Conservation (phyloP, 2,888 invertebrate species). For the Oscheius onirici region DNA sequence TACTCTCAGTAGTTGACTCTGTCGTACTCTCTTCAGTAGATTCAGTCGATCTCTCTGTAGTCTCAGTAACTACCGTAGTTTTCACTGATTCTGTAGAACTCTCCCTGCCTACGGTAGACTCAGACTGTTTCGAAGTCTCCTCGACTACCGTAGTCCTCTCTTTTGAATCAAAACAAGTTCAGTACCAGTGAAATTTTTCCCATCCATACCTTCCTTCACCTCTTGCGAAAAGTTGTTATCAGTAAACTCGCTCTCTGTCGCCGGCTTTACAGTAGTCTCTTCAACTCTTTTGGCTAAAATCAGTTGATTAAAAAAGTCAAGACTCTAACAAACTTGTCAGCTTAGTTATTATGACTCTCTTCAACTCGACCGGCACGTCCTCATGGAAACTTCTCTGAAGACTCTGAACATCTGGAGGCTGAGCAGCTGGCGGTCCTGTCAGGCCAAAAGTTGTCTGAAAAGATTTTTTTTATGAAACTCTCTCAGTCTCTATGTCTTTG, state of each 20-base stretch:
- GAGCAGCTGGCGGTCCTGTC: conserved; percentile 20
- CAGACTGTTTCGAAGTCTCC: not conserved
- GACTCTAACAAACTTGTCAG: not conserved
- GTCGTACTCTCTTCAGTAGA: conserved; percentile 3
- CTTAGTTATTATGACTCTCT: conserved; percentile 15
- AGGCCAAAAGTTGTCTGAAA: not conserved
- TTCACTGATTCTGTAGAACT: not conserved
- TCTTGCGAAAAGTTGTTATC: conserved; percentile 15
- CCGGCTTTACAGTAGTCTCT: not conserved
- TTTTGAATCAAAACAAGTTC: not conserved
- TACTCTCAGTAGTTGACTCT: not conserved
- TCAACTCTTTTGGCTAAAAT: not conserved
- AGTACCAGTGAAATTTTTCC: not conserved
- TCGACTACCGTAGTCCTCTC: conserved; percentile 4
- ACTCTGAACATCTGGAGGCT: conserved; percentile 19
- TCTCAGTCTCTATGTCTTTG: not conserved
- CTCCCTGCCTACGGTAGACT: not conserved
- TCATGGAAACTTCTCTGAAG: conserved; percentile 11
- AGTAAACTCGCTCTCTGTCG: conserved; percentile 17
- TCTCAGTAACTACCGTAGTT: not conserved
- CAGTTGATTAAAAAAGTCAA: not conserved
- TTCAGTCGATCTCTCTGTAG: not conserved
- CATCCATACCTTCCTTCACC: not conserved
- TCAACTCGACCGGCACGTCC: not conserved
- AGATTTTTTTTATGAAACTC: not conserved